Evolutionary conservation across 2,113 vertebrate species (phyloP).

Genomic region (human): GRCh38 chr1:212085001-212085500

Average conservation of each 20-base stretch:
- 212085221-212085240: not conserved
- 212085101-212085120: not conserved
- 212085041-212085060: not conserved
- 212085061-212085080: not conserved
- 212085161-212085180: not conserved
- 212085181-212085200: not conserved
- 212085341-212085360: not conserved
- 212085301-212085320: not conserved
- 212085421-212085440: not conserved
- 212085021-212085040: not conserved
- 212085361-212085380: not conserved
- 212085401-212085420: not conserved
- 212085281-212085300: not conserved
- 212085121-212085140: not conserved
- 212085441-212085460: not conserved
- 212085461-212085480: not conserved
- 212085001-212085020: not conserved
- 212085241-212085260: conserved; percentile 35
- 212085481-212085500: conserved; percentile 9
- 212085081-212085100: not conserved
- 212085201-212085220: not conserved
- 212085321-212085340: not conserved
- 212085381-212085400: not conserved
- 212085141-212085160: not conserved
- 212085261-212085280: not conserved